Base-by-base conservation (phyloP, 1,140 invertebrate genomes). In the Paralvinella palmiformis region DNA sequence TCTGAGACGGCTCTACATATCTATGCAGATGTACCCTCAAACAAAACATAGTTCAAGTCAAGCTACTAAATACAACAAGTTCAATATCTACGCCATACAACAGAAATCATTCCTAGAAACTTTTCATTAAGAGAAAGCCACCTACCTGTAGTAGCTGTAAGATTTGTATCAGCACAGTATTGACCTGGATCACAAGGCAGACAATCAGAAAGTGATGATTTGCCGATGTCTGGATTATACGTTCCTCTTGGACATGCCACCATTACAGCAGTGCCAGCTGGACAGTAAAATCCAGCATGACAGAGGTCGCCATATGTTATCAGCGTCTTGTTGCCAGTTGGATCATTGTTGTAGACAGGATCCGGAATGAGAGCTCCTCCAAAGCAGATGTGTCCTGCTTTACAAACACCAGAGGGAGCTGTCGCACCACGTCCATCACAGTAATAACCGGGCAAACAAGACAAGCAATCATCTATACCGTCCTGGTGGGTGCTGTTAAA, bases 351-450 rank as follows among this genome's bases (percentile, higher is more conserved):
- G 57, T 72, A 77, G 1, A 79, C 73, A 5, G 77, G 77, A 59
- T 77, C 74, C 13, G 69, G 58, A n/a, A 63, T 64, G 3, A 72
- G 53, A n/a, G 74, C 74, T 10, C 59, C 63, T 0, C 69, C 70
- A 31, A 68, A 79, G 67, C 77, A 79, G 58, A 79, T 77, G 57
- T 79, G 77, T 1, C 75, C 77, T 22, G 73, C 74, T 35, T 70
- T 71, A 67, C 77, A 79, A 7, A 61, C 63, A 10, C 75, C 77
- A 0, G 71, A 70, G 0, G 74, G 71, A 15, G 68, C 68, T 2
- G 62, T 72, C 3, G 72, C 63, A 7, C 75, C 76, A 20, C 70
- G 53, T 63, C 75, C 70, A 44, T 71, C 68, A 62, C 76, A 78
- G 65, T 76, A 78, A 59, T 67, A 73, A 6, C 76, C 76, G 0